phyloP scores from a whole-genome alignment of 2,888 invertebrate species.

The Monoplex corrugatus region DNA sequence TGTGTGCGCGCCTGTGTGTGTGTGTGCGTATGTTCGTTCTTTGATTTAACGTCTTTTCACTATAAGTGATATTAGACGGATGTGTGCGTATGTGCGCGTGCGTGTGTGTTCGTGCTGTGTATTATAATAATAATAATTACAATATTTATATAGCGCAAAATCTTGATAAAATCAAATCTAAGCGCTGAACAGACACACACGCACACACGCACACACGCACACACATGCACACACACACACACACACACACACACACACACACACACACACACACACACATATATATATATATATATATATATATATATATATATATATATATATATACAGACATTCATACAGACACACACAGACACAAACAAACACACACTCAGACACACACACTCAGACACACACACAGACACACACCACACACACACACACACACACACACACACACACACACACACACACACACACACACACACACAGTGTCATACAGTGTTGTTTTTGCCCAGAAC shows the following conservation, averaged over 20 bases:
- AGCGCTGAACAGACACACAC: not conserved
- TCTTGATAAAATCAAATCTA: not conserved
- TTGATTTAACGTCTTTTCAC: too few species aligned
- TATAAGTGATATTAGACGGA: not conserved
- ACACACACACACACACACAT: slow-evolving; percentile 5
- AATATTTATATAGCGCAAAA: not conserved
- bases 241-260: not conserved
- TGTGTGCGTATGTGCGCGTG: not conserved
- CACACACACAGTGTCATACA: slow-evolving; percentile 41
- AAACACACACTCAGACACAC: not conserved
- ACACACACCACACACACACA: not conserved
- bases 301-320: not conserved
- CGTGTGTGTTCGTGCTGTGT: not conserved
- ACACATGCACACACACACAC: not conserved
- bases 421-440: slow-evolving; percentile 7
- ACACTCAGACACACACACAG: not conserved
- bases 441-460: slow-evolving; percentile 44
- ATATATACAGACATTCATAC: not conserved
- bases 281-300: not conserved
- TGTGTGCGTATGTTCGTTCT: slow-evolving; percentile 12
- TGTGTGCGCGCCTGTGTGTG: slow-evolving; percentile 15
- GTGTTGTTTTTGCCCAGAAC: not conserved
- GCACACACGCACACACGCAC: not conserved
- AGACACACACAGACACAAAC: not conserved
- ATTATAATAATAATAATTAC: not conserved